Conservation (phyloP, 2,797 vertebrate species). For the Remorina albescens region DNA sequence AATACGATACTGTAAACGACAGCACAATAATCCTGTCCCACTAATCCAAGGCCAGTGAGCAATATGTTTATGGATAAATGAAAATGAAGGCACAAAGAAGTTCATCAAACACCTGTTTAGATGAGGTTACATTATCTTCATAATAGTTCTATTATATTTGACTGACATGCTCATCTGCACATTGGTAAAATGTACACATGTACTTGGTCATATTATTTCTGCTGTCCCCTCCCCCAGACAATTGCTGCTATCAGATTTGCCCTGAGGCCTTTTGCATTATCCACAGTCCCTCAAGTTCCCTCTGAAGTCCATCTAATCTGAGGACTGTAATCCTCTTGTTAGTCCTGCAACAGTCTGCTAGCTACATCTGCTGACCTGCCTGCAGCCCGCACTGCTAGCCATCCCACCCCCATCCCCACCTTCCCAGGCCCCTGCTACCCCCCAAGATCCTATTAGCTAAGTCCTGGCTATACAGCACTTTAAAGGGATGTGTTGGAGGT, state of each 20-base stretch:
- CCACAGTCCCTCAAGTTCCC: slow-evolving; percentile 75
- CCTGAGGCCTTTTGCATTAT: slow-evolving; percentile 66
- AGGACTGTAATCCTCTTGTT: slow-evolving; percentile 83
- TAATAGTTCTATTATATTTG: slow-evolving; percentile 9
- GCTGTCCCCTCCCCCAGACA: slow-evolving; percentile 45
- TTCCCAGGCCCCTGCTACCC: slow-evolving; percentile 80
- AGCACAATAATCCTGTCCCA: slow-evolving; percentile 68
- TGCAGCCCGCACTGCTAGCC: slow-evolving; percentile 57
- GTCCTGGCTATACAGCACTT: slow-evolving; percentile 96
- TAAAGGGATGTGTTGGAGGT: slow-evolving; percentile 95
- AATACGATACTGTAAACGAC: slow-evolving; percentile 77
- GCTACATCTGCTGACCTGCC: slow-evolving; percentile 84
- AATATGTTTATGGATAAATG: slow-evolving; percentile 19
- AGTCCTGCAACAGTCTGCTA: slow-evolving; percentile 82
- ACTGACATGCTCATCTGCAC: slow-evolving; percentile 10
- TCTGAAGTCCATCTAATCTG: slow-evolving; percentile 82
- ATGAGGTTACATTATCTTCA: not conserved
- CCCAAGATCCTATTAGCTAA: slow-evolving; percentile 93
- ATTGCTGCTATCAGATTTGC: slow-evolving; percentile 60
- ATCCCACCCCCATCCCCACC: slow-evolving; percentile 72
- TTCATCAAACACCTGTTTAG: not conserved
- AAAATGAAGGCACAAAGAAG: slow-evolving; percentile 8
- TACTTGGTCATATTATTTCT: slow-evolving; percentile 12
- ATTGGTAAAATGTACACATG: slow-evolving; percentile 14
- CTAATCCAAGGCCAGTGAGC: slow-evolving; percentile 61